phyloP scores from a whole-genome alignment of 2,888 invertebrate species.

The Chesias legatella region DNA sequence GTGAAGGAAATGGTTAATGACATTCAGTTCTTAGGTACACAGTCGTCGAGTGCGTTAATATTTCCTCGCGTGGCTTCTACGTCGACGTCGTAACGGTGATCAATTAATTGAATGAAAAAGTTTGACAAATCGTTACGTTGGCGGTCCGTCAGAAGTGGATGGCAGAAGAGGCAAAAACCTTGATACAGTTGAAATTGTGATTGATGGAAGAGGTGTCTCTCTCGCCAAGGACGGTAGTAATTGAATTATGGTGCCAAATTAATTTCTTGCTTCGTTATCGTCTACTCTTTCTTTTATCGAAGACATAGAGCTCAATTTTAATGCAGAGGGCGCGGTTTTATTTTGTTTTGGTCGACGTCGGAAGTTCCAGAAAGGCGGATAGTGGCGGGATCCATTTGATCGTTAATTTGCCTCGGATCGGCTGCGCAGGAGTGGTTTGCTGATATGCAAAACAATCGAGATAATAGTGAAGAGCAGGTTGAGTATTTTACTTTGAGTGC shows the following conservation, averaged over 20 bases:
- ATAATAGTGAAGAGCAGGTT: constrained; percentile 53
- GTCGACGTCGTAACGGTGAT: constrained; percentile 47
- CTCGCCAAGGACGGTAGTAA: constrained; percentile 59
- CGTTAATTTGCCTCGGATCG: constrained; percentile 69
- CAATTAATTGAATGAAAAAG: constrained; percentile 69
- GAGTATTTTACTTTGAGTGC: constrained; percentile 37
- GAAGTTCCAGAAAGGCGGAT: constrained; percentile 48
- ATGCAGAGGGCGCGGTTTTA: constrained; percentile 27
- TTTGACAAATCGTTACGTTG: constrained; percentile 66
- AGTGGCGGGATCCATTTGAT: constrained; percentile 62
- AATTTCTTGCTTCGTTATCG: constrained; percentile 41
- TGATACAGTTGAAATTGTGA: constrained; percentile 77
- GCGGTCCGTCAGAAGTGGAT: constrained; percentile 55
- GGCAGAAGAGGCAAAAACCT: constrained; percentile 59
- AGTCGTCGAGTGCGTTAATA: constrained; percentile 62
- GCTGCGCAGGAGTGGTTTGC: constrained; percentile 50
- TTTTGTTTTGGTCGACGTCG: constrained; percentile 41
- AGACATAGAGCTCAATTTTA: constrained; percentile 45
- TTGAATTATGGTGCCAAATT: constrained; percentile 70
- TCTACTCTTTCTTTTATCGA: constrained; percentile 39
- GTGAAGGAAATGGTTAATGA: constrained; percentile 72
- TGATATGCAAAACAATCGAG: constrained; percentile 77
- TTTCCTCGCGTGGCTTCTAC: constrained; percentile 45
- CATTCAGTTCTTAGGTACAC: constrained; percentile 70
- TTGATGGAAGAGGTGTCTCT: constrained; percentile 61